Conservation (phyloP, 2,113 vertebrate genomes). For the Artemisiospiza belli region DNA sequence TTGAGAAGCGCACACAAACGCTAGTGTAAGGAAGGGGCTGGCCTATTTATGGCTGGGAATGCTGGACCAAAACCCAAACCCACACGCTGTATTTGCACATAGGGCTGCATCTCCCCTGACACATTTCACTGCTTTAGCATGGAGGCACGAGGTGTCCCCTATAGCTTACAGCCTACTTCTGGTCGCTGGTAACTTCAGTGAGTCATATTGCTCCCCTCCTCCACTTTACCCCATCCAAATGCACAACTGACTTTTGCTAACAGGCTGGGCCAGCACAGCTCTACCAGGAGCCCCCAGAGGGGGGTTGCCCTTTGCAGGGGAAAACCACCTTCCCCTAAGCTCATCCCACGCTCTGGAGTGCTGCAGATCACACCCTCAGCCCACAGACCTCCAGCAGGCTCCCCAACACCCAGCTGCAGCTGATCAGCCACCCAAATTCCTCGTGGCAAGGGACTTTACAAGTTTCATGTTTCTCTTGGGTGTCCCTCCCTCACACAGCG, state of each 20-base stretch:
- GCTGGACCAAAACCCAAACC: background rate
- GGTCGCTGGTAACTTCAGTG: background rate
- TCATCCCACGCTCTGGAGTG: background rate
- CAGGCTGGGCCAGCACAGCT: background rate
- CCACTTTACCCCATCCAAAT: background rate
- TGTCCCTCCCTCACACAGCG: slow-evolving; percentile 36
- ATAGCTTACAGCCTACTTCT: background rate
- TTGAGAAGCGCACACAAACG: background rate
- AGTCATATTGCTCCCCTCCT: background rate
- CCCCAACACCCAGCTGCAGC: background rate
- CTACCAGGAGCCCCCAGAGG: background rate
- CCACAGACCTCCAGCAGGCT: background rate
- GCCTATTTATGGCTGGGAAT: background rate
- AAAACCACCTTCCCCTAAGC: background rate
- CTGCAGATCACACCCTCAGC: background rate
- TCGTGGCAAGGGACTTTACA: background rate
- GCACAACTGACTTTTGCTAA: background rate
- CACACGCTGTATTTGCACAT: background rate
- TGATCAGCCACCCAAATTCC: background rate
- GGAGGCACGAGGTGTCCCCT: background rate
- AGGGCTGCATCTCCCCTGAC: background rate
- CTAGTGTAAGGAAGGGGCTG: background rate
- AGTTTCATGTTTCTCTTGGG: slow-evolving; percentile 8
- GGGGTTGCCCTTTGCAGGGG: background rate
- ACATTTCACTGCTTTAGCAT: background rate